Evolutionary conservation across 1,140 invertebrate species (phyloP).

Genomic region (Marisa cornuarietis): DNA sequence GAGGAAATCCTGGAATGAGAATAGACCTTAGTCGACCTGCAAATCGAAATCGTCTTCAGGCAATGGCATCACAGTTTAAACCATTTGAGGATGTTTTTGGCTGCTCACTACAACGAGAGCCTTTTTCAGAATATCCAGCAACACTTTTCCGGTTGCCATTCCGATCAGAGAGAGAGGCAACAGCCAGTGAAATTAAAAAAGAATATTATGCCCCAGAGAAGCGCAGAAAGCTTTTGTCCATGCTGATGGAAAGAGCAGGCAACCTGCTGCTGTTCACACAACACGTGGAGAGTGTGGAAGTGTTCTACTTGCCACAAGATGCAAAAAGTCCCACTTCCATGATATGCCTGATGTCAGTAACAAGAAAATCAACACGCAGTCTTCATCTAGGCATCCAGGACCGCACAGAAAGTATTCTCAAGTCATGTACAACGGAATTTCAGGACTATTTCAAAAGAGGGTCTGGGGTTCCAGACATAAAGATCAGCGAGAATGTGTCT

Average conservation of each 20-base stretch:
- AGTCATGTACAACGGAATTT: not conserved
- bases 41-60: not conserved
- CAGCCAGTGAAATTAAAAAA: conserved; percentile 50
- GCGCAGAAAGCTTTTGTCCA: conserved; percentile 46
- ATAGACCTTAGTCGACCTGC: not conserved
- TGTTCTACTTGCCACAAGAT: conserved; percentile 46
- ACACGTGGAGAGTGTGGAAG: conserved; percentile 48
- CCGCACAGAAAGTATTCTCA: not conserved
- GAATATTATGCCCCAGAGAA: conserved; percentile 45
- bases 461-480: not conserved
- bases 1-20: conserved; percentile 44
- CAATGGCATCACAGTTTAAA: conserved; percentile 3
- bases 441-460: not conserved
- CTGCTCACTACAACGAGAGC: conserved; percentile 25
- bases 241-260: conserved; percentile 46
- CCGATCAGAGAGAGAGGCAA: conserved; percentile 43
- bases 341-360: conserved; percentile 15
- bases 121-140: conserved; percentile 29
- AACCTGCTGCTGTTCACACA: conserved; percentile 61
- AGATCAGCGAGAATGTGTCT: not conserved
- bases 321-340: conserved; percentile 10
- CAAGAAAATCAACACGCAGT: conserved; percentile 6
- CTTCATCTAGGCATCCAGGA: not conserved
- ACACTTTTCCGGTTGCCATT: conserved; percentile 58
- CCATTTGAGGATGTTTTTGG: conserved; percentile 52